Evolutionary conservation across 2,797 vertebrate species (phyloP).

Genomic region (Epinephelus malabaricus): DNA sequence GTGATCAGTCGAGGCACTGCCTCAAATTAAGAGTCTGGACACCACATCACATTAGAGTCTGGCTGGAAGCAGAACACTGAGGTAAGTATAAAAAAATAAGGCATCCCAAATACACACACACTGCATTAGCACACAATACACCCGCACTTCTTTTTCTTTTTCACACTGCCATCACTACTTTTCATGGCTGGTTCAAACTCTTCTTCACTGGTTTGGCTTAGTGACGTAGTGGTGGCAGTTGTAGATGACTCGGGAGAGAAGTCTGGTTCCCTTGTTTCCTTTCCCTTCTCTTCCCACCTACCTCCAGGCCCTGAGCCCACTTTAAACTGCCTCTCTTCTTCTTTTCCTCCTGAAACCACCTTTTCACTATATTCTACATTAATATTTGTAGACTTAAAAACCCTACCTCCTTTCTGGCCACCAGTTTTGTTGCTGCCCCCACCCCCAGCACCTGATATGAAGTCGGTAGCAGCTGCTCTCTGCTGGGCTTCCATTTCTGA

Average conservation of each 20-base stretch:
- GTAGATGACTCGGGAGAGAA: conserved; percentile 49
- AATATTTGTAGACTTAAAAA: conserved; percentile 15
- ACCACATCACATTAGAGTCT: conserved; percentile 26
- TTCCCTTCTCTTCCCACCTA: conserved; percentile 1
- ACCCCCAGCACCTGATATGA: conserved; percentile 86
- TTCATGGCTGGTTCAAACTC: conserved; percentile 41
- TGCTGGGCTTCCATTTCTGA: conserved; percentile 96
- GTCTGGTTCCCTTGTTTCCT: conserved; percentile 32
- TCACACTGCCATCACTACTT: conserved; percentile 45
- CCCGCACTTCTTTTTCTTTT: conserved; percentile 82
- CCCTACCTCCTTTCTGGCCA: conserved; percentile 15
- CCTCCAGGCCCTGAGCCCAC: conserved; percentile 23
- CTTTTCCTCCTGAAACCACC: conserved; percentile 26
- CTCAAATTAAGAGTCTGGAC: conserved; percentile 38
- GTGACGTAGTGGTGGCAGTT: conserved; percentile 35
- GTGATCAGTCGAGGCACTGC: conserved; percentile 34
- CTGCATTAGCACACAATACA: conserved; percentile 81
- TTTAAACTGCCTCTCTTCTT: conserved; percentile 33
- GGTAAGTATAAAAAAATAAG: conserved; percentile 51
- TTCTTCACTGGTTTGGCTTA: conserved; percentile 52
- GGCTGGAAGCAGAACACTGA: conserved; percentile 40
- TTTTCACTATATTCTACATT: conserved; percentile 5
- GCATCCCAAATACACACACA: conserved; percentile 43
- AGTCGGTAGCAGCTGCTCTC: conserved; percentile 83
- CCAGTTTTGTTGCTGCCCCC: conserved; percentile 44